phyloP scores from a whole-genome alignment of 1,140 invertebrate species.

The Brachionus calyciflorus region DNA sequence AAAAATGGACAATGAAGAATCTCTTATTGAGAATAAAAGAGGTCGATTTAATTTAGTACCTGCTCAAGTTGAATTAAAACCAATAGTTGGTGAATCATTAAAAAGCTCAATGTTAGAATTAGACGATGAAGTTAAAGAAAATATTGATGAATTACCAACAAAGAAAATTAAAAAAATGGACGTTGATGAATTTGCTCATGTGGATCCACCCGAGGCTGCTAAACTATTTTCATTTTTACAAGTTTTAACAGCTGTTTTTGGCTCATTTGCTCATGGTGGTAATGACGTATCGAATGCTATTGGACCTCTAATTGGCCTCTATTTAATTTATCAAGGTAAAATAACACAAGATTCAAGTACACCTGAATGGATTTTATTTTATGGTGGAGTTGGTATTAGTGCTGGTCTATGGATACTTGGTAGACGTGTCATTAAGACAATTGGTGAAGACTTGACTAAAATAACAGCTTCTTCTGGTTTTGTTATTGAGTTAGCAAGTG shows the following conservation, averaged over 20 bases:
- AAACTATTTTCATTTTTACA: conserved; percentile 89
- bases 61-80: background rate
- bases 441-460: conserved; percentile 91
- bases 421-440: conserved; percentile 86
- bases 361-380: conserved; percentile 83
- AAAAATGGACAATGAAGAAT: background rate
- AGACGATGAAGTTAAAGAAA: conserved; percentile 26
- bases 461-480: conserved; percentile 97
- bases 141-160: conserved; percentile 21
- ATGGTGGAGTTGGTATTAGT: conserved; percentile 90
- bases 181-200: conserved; percentile 59
- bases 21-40: background rate
- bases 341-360: conserved; percentile 67
- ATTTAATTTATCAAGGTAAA: conserved; percentile 75
- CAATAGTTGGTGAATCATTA: background rate
- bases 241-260: conserved; percentile 91
- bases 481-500: conserved; percentile 90
- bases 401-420: conserved; percentile 94
- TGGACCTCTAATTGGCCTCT: conserved; percentile 88
- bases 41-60: conserved; percentile 24
- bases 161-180: conserved; percentile 48
- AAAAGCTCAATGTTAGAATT: conserved; percentile 25
- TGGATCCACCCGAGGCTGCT: conserved; percentile 64
- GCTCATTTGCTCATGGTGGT: conserved; percentile 95
- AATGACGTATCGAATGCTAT: conserved; percentile 98